Evolutionary conservation across 2,113 vertebrate species (phyloP).

Genomic region (Pithys albifrons): DNA sequence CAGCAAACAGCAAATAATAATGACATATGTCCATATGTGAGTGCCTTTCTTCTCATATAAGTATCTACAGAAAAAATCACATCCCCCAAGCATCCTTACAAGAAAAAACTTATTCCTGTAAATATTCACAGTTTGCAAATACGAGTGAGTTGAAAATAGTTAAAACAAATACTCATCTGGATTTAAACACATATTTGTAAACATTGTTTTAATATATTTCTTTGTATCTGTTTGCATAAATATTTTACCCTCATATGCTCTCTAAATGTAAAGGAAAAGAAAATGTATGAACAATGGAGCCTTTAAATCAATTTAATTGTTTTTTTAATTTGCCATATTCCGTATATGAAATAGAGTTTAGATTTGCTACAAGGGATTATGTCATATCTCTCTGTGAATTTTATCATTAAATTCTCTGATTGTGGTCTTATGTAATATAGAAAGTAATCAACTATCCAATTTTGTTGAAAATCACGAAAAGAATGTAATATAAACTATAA

Average conservation of each 20-base stretch:
- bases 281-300: fast-evolving
- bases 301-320: background rate
- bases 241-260: background rate
- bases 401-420: background rate
- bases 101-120: background rate
- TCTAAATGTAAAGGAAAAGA: background rate
- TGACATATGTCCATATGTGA: background rate
- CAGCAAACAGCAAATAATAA: background rate
- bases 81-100: background rate
- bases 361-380: background rate
- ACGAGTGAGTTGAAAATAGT: background rate
- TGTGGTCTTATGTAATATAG: slow-evolving; percentile 31
- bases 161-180: background rate
- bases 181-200: background rate
- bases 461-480: slow-evolving; percentile 49
- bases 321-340: background rate
- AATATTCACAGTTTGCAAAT: background rate
- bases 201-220: background rate
- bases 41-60: background rate
- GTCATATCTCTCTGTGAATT: background rate
- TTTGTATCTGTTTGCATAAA: background rate
- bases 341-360: background rate
- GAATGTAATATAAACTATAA: slow-evolving; percentile 52
- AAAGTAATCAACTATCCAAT: slow-evolving; percentile 45
- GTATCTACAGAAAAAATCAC: background rate